These are phyloP conservation scores for Zaprionus obscuricornis DNA, from an alignment of 2,888 invertebrate species.

Conservation along the genomic window DNA sequence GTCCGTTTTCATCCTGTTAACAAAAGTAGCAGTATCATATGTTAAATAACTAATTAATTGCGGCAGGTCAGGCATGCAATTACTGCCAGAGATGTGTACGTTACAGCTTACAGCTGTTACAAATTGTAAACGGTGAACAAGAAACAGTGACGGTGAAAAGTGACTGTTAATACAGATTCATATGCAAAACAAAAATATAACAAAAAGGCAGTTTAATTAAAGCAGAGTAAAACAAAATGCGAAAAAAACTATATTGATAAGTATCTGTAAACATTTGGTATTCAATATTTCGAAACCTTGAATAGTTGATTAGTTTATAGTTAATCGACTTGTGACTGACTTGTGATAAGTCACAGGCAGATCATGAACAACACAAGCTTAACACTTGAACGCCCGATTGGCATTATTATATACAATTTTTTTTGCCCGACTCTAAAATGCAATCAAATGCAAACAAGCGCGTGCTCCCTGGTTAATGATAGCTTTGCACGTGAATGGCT, in stretches of 20 bases:
- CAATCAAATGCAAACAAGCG: conserved; percentile 74
- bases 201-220: neutral
- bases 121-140: neutral
- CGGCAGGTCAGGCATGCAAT: conserved; percentile 19
- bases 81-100: conserved; percentile 15
- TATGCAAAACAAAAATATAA: neutral
- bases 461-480: conserved; percentile 53
- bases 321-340: no score
- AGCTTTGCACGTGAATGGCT: conserved; percentile 63
- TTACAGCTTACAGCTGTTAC: neutral
- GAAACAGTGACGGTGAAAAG: neutral
- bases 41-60: conserved; percentile 14
- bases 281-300: neutral
- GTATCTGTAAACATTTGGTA: neutral
- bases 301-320: no score
- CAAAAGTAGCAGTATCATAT: no score
- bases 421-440: conserved; percentile 36
- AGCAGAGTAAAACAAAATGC: neutral
- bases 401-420: conserved; percentile 4
- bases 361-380: neutral
- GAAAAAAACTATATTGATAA: neutral
- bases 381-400: conserved; percentile 24
- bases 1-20: no score
- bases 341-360: conserved; percentile 34
- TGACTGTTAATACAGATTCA: neutral